Conservation (phyloP, 2,797 vertebrate species). For the Poecilia picta region DNA sequence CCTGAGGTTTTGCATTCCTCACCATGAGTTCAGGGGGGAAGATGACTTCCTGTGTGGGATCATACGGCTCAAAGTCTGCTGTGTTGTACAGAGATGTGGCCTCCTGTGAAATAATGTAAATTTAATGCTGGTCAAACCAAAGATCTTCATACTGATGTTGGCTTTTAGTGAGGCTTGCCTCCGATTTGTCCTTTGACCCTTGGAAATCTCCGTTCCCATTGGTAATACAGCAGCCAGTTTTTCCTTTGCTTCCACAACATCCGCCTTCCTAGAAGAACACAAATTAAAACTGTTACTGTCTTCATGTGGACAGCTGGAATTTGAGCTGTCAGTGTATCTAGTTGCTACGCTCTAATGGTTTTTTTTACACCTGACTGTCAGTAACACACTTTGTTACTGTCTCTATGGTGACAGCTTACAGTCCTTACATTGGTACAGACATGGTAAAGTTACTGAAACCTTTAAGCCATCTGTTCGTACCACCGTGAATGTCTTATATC, state of each 20-base stretch:
- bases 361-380: neutral
- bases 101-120: slow-evolving; percentile 27
- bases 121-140: neutral
- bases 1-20: slow-evolving; percentile 2
- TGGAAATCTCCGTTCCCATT: slow-evolving; percentile 38
- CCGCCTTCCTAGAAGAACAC: slow-evolving; percentile 73
- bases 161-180: slow-evolving; percentile 16
- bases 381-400: neutral
- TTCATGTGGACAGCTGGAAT: neutral
- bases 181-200: neutral
- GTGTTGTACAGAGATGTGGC: slow-evolving; percentile 77
- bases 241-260: slow-evolving; percentile 81
- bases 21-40: slow-evolving; percentile 95
- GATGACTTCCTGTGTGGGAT: slow-evolving; percentile 94
- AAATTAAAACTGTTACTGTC: neutral
- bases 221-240: slow-evolving; percentile 81
- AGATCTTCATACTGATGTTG: no score
- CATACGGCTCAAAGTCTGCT: slow-evolving; percentile 87
- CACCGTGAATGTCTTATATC: slow-evolving; percentile 86
- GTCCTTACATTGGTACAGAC: neutral
- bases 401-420: neutral
- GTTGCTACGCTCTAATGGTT: neutral
- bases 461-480: slow-evolving; percentile 71
- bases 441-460: neutral
- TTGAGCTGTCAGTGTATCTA: neutral